Conservation (phyloP, 2,113 vertebrate genomes). For the Pimephales promelas region DNA sequence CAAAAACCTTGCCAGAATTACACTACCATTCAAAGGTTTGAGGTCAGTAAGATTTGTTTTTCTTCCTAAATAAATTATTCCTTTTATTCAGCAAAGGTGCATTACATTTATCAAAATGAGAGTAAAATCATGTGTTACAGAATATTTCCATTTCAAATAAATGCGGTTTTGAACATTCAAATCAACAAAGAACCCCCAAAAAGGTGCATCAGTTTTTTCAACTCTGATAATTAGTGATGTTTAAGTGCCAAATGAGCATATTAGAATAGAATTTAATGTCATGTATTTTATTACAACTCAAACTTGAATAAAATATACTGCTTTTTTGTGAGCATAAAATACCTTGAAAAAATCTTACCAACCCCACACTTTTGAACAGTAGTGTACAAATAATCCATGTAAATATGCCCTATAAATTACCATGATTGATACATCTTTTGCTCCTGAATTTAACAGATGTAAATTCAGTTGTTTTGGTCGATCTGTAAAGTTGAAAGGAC, state of each 20-base stretch:
- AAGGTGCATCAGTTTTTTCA: neutral
- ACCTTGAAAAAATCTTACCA: neutral
- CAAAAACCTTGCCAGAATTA: neutral
- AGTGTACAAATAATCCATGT: neutral
- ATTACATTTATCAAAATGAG: neutral
- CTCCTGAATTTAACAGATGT: conserved; percentile 98
- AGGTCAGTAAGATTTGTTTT: neutral
- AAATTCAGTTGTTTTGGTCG: conserved; percentile 95
- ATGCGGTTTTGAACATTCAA: neutral
- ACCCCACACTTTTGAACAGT: neutral
- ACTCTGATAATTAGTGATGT: neutral
- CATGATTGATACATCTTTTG: conserved; percentile 97
- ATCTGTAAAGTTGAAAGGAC: conserved; percentile 78
- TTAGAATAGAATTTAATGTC: too few relatives aligned
- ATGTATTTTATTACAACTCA: too few relatives aligned
- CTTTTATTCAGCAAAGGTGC: too few relatives aligned
- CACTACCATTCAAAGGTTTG: neutral
- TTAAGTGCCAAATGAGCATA: neutral
- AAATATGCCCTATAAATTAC: conserved; percentile 67
- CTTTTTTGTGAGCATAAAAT: too few relatives aligned
- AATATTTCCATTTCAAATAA: neutral
- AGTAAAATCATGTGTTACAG: neutral
- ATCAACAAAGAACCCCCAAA: neutral
- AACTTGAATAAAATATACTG: neutral
- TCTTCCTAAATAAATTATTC: too few relatives aligned